These are phyloP conservation scores for Onychorhynchus coronatus DNA, from an alignment of 2,113 vertebrate species.

Conservation along the genomic window DNA sequence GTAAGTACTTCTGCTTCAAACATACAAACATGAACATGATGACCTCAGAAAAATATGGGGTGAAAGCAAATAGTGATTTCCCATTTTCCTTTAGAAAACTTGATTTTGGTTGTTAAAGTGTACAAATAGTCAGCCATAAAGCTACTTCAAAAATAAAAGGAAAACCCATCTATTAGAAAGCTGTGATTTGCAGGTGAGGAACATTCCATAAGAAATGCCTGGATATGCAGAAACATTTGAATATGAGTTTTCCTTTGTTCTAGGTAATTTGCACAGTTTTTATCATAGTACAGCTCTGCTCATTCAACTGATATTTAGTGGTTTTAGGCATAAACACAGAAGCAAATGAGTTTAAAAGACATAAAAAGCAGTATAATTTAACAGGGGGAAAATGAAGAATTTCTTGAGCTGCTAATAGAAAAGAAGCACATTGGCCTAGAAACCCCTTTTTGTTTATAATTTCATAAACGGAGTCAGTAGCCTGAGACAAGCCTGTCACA, in stretches of 20 bases:
- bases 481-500: conserved; percentile 22
- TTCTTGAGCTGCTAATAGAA: neutral
- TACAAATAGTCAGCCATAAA: neutral
- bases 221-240: neutral
- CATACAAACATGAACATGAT: neutral
- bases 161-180: neutral
- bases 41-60: neutral
- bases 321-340: neutral
- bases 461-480: conserved; percentile 12
- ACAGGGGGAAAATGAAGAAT: neutral
- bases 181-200: neutral
- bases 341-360: neutral
- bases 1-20: neutral
- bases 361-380: neutral
- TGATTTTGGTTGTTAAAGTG: neutral
- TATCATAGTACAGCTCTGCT: neutral
- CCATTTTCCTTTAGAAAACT: neutral
- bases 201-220: neutral
- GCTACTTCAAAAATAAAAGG: neutral
- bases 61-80: neutral
- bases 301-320: neutral
- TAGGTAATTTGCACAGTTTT: neutral
- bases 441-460: conserved; percentile 1
- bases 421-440: neutral
- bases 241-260: neutral